Base-by-base conservation (phyloP, 2,797 vertebrate species). In the Hylomyscus alleni region DNA sequence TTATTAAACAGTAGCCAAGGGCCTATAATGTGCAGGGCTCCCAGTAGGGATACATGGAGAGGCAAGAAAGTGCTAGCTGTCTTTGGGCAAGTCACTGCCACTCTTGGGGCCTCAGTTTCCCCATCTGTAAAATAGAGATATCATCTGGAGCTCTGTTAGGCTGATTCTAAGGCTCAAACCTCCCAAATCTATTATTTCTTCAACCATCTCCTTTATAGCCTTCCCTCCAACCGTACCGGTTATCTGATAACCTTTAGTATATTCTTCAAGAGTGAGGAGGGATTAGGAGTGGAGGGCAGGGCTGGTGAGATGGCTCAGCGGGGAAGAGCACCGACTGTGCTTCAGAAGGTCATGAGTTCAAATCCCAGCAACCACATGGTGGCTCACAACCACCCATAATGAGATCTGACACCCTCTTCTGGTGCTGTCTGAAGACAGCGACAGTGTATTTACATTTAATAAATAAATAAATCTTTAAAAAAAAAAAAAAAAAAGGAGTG, bases 81-180 rank as follows among this genome's bases (percentile, higher is more conserved):
- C 84, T 85, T 54, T 72, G 77, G 89, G 29, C 75, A 37, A 87
- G 75, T 91, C 82, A 3, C 52, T 58, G 65, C 65, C 31, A 10
- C 37, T 69, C 4, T n/a, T n/a, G 4, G 86, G 89, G 60, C 47
- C 62, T 94, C 85, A 22, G 75, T 85, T 91, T 93, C 67, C 67
- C 54, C 40, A 7, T 60, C 60, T 86, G 69, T 85, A 84, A 78
- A 81, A 84, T 52, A 12, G 20, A 50, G 34, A 40, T 2, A 17
- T 29, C 29, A 82, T 50, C 34, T 77, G 50, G 76, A 90, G 50
- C 78, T 62, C 52, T 3, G 2, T 94, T 69, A 52, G 65, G 24
- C 44, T 52, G 60, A 77, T 62, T 67, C 20, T 69, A 14, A 50
- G 1, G 6, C 29, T 5, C 54, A 87, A 77, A 37, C 52, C 10